Base-by-base conservation (phyloP, 2,113 vertebrate species). In the Xiphophorus maculatus region DNA sequence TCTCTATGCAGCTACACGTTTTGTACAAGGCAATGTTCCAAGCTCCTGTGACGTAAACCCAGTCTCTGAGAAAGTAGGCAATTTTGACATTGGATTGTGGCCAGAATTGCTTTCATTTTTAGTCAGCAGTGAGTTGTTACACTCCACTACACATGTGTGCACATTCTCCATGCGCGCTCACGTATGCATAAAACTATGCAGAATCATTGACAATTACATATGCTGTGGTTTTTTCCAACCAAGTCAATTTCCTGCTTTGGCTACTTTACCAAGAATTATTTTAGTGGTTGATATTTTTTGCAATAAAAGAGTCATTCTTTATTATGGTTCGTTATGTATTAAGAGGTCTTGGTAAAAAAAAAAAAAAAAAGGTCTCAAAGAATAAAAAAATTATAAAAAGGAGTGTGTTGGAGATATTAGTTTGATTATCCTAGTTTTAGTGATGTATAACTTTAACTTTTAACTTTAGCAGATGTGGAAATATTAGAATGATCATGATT, bases 61-160 rank as follows among this genome's bases (percentile, higher is more conserved):
- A 1, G 63, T 85, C 74, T 86, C 82, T 80, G 61, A 80, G 73
- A 88, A 88, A 84, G 76, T 68, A 84, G 80, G 67, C 88, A 89
- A 87, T 90, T 86, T 92, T 82, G 65, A 77, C 51, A 33, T 73
- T 90, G 87, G 90, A 83, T 74, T 69, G 25, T 40, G 48, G 89
- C 83, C 87, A 91, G 72, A 72, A 83, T 33, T 15, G 10, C 83
- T 87, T 88, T 85, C 75, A 88, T 86, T 82, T 81, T 81, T 79
- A 87, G 85, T 87, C 76, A 85, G 66, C 54, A 76, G 64, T 66
- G 17, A 51, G 74, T 77, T 85, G 69, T 87, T 83, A 74, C 65
- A 82, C 75, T 73, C 75, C 76, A 68, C 27, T 63, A 63, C 71
- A 82, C 78, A 78, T 25, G 4, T 63, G 3, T 63, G 65, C 66